Evolutionary conservation across 2,888 invertebrate species (phyloP), one percentile per base, ranked within the genome.

Genomic region (Drosophila falleni): DNA sequence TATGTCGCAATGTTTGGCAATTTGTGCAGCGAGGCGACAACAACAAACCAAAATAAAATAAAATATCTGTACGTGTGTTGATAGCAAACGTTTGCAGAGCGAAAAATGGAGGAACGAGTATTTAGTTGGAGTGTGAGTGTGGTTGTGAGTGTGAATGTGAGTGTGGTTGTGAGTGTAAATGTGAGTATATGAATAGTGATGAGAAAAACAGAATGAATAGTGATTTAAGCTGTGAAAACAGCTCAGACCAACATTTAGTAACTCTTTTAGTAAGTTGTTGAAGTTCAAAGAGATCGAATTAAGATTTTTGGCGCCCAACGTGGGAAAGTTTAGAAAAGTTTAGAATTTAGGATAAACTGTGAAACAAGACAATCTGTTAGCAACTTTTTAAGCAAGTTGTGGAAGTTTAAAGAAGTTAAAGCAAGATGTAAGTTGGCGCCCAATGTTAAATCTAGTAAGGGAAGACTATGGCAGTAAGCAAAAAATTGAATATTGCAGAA

Each of bases 1-100:
- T 55, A 75, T 82, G 83, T 72, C 78, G 69, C 78, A 78, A 71
- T 87, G 74, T 86, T 88, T 88, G 85, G 74, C 83, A 87, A 84
- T 85, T 84, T 87, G 88, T 85, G 88, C 88, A 85, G 56, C 68
- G 41, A 41, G 59, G 51, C 54, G 49, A 58, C 78, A 75, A 68
- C 80, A 54, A 56, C 37, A 70, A 61, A 73, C 39, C 44, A 56
- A 49, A 61, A 60, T 55, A 62, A 65, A 71, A 63, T 69, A 39
- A 71, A 70, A 80, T 74, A 83, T 67, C 67, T 70, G 61, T 71
- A 61, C 69, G 73, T 73, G 74, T 76, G 60, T 66, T 73, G 70
- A 71, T 68, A 42, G 59, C 72, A 69, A 72, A 68, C 68, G 44
- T 65, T 71, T 67, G 67, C 23, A 29, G 23, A 49, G 41, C 11